Evolutionary conservation across 2,113 vertebrate species (phyloP).

Genomic region (Pterocles orientalis): DNA sequence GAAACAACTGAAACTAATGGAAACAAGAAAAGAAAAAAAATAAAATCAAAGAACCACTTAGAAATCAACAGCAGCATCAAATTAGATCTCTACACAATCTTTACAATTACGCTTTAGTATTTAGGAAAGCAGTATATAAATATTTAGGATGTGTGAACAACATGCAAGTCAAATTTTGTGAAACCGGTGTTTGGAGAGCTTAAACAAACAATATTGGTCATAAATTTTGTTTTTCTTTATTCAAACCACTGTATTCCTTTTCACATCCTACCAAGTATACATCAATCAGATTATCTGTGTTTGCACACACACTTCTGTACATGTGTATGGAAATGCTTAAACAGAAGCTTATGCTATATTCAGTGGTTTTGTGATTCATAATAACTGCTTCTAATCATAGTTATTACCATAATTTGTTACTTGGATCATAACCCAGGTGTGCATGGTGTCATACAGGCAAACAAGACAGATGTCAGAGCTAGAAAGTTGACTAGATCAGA

Average conservation of each 20-base stretch:
- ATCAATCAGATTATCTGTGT: neutral
- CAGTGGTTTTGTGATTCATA: neutral
- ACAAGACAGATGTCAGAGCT: neutral
- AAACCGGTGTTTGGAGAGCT: neutral
- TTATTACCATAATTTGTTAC: neutral
- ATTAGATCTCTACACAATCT: neutral
- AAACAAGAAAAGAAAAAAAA: neutral
- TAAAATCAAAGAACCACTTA: neutral
- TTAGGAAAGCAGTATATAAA: neutral
- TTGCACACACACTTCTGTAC: neutral
- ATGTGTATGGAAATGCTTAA: neutral
- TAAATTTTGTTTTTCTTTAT: neutral
- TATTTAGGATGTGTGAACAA: neutral
- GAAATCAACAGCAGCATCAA: neutral
- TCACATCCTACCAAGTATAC: neutral
- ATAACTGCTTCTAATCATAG: neutral
- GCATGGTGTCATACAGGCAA: neutral
- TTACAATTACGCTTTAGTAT: neutral
- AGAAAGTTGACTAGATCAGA: neutral
- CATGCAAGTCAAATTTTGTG: neutral
- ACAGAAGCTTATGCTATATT: neutral
- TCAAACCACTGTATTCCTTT: neutral
- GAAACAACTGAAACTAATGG: neutral
- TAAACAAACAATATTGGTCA: neutral
- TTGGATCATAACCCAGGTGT: neutral